Conservation (phyloP, 2,888 invertebrate genomes). For the Caradrina clavipalpis region DNA sequence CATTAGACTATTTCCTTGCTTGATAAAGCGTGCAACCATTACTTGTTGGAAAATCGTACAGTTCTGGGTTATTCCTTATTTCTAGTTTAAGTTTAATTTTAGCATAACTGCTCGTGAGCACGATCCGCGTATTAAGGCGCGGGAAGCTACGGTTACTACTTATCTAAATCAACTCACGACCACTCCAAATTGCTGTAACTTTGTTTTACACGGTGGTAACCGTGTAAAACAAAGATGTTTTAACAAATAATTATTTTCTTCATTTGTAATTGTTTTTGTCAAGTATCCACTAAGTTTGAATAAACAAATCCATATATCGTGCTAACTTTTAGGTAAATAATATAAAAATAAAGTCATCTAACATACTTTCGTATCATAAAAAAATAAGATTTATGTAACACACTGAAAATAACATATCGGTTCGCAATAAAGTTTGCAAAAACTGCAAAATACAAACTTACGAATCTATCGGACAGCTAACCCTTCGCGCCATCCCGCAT, state of each 20-base stretch:
- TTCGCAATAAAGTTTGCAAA: background rate
- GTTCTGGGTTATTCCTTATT: constrained; percentile 40
- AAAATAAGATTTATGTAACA: background rate
- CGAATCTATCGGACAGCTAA: constrained; percentile 20
- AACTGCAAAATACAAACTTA: constrained; percentile 34
- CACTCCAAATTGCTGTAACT: constrained; percentile 24
- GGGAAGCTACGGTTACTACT: constrained; percentile 40
- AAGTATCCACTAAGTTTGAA: no score
- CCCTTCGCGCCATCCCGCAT: constrained; percentile 14
- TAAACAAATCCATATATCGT: no score
- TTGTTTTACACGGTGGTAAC: no score
- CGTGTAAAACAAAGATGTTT: constrained; percentile 22
- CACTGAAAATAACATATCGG: background rate
- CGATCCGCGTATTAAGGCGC: constrained; percentile 54
- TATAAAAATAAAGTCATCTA: no score
- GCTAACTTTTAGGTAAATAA: no score
- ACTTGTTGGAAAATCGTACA: background rate
- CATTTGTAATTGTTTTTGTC: background rate
- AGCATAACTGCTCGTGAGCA: constrained; percentile 56
- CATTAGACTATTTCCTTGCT: constrained; percentile 29
- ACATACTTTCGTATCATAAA: background rate
- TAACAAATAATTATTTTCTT: constrained; percentile 20
- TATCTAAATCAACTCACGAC: constrained; percentile 64
- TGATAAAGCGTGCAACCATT: constrained; percentile 23
- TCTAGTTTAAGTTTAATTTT: constrained; percentile 48